Evolutionary conservation across 2,113 vertebrate species (phyloP).

Genomic region (Diglossa brunneiventris): DNA sequence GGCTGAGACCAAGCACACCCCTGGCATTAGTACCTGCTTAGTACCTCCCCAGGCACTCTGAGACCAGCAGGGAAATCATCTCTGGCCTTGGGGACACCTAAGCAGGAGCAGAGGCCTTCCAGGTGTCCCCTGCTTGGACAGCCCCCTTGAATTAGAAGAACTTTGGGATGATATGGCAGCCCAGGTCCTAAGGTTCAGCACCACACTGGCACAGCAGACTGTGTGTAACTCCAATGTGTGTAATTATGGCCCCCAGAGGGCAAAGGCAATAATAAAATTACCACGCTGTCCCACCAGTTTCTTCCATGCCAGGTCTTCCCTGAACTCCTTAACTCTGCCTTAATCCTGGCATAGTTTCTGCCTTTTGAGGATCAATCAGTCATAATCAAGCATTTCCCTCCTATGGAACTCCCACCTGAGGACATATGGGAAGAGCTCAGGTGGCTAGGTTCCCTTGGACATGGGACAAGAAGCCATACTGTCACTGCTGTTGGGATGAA

Average conservation of each 20-base stretch:
- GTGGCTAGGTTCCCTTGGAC: neutral
- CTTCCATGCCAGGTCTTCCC: neutral
- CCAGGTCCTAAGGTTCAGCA: neutral
- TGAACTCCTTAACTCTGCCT: neutral
- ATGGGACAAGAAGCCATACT: neutral
- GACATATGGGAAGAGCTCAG: neutral
- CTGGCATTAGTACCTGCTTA: neutral
- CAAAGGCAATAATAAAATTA: constrained; percentile 32
- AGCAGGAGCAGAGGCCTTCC: neutral
- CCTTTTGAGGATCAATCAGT: neutral
- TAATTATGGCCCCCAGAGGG: neutral
- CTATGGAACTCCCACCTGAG: neutral
- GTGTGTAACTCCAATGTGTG: neutral
- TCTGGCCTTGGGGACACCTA: neutral
- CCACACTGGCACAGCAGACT: accelerated
- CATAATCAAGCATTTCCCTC: neutral
- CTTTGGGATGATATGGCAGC: neutral
- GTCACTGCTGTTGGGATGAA: neutral
- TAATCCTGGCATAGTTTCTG: neutral
- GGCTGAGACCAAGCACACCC: neutral
- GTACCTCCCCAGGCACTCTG: neutral
- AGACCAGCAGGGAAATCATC: neutral
- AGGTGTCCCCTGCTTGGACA: neutral
- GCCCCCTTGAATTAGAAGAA: neutral
- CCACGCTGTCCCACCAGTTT: neutral